Evolutionary conservation across 2,113 vertebrate genomes (phyloP), one percentile per base, ranked within the genome.

Genomic region (Nothoprocta pentlandii): DNA sequence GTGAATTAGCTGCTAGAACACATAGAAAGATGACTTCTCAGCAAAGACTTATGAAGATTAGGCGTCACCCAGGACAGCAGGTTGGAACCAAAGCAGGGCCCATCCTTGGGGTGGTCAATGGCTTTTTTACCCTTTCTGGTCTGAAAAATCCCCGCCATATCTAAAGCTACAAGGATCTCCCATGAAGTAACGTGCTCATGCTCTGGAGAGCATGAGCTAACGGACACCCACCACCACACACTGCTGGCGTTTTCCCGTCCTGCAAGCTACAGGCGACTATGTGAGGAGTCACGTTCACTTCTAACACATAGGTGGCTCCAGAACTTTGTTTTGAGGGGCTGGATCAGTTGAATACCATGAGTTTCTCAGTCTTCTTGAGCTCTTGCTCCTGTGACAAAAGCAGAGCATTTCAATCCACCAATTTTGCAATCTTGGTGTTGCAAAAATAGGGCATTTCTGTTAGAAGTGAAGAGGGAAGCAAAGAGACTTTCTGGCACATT

Each of bases 381-480:
- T 70, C 76, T 16, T 36, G 51, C 42, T 79, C 41, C 17, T 25
- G 20, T 61, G 79, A 89, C 90, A 89, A 39, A n/a, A 54, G 30
- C 61, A n/a, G 64, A 93, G 80, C 80, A 78, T 46, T 83, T 54
- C 68, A 79, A 67, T 77, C 95, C 93, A 78, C 87, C 36, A 39
- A 39, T 39, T 39, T 39, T 39, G 36, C 36, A 39, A 39, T 90
- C 54, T 64, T 78, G 71, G 71, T 74, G 63, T 69, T 93, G 93
- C 77, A 92, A 89, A 92, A 92, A 93, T 59, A 64, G 74, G 10
- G 3, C 78, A 71, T 42, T 71, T 89, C 75, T 89, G 64, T 81
- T 73, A 89, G 89, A 94, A 87, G 89, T 94, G 86, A 44, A 36
- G 94, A 94, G 93, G 89, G 66, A 96, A 96, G 94, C 89, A 97